These are phyloP conservation scores for Anolis sagrei DNA, from an alignment of 2,113 vertebrate species.

Conservation along the genomic window DNA sequence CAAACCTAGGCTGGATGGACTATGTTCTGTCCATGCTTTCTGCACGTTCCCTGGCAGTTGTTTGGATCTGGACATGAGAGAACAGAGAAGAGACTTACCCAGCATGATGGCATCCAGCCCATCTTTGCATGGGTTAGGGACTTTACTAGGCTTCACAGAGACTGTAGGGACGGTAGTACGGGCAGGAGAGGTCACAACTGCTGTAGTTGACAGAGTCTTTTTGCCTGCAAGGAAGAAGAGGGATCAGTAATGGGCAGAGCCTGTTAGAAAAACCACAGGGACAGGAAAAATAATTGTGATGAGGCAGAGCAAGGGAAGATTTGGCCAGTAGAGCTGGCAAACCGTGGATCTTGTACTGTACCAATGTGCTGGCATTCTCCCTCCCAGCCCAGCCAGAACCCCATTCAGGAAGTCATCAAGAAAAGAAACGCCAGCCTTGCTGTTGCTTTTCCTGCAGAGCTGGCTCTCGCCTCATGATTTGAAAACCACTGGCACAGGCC, in stretches of 20 bases:
- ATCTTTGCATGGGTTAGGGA: slow-evolving; percentile 85
- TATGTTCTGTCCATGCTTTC: background rate
- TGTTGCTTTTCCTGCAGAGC: background rate
- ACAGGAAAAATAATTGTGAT: slow-evolving; percentile 2
- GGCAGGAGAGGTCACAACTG: slow-evolving; percentile 4
- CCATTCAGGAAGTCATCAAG: background rate
- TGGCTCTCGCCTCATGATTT: background rate
- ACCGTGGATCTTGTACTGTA: background rate
- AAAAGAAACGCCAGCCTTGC: background rate
- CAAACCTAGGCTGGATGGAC: background rate
- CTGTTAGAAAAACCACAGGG: background rate
- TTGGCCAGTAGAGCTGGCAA: background rate
- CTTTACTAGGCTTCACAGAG: slow-evolving; percentile 47
- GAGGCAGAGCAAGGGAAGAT: background rate
- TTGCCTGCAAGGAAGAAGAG: slow-evolving; percentile 67
- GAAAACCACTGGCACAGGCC: slow-evolving; percentile 2
- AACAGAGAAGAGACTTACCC: slow-evolving; percentile 69
- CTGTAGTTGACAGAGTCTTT: slow-evolving; percentile 20
- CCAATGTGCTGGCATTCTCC: background rate
- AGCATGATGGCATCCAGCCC: slow-evolving; percentile 85
- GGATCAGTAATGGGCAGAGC: background rate
- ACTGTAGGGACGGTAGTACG: slow-evolving; percentile 34
- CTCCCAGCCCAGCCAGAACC: background rate
- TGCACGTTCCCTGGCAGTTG: background rate
- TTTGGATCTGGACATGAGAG: background rate